Percentiles rank a stretch among this genome's conserved stretches.
Conservation (phyloP, 2,113 vertebrate species). For the Alligator sinensis region DNA sequence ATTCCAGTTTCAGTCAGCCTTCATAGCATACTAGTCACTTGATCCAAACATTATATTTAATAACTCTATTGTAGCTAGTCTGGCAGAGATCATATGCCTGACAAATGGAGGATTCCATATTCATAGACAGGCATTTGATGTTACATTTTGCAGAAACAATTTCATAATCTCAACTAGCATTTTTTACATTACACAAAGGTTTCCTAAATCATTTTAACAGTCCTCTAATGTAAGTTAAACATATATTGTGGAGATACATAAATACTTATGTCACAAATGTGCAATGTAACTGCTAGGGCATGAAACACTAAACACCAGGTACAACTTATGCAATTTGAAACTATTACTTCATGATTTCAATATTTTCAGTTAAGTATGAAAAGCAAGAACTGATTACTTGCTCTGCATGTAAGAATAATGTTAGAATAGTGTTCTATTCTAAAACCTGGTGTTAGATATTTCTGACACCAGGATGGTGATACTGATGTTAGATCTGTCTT, state of each 20-base stretch:
- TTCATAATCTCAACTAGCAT: neutral
- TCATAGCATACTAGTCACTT: neutral
- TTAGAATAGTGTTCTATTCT: neutral
- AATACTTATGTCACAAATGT: neutral
- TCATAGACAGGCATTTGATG: neutral
- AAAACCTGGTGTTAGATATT: too few species aligned
- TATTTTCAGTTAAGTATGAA: neutral
- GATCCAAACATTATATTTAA: neutral
- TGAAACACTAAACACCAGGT: neutral
- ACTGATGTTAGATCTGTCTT: too few species aligned
- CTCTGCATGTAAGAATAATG: neutral
- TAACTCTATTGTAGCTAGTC: neutral
- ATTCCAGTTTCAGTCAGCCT: neutral
- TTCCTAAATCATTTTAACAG: too few species aligned
- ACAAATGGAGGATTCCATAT: neutral
- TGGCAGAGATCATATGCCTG: neutral
- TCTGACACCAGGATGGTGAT: too few species aligned
- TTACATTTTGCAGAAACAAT: neutral
- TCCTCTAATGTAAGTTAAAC: neutral
- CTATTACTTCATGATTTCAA: neutral
- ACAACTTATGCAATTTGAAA: neutral
- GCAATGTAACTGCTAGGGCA: neutral
- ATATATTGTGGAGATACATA: neutral
- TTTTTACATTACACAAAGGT: neutral
- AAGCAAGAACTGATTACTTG: neutral